phyloP scores from a whole-genome alignment of 2,888 invertebrate genomes.

The Agrotis segetum region DNA sequence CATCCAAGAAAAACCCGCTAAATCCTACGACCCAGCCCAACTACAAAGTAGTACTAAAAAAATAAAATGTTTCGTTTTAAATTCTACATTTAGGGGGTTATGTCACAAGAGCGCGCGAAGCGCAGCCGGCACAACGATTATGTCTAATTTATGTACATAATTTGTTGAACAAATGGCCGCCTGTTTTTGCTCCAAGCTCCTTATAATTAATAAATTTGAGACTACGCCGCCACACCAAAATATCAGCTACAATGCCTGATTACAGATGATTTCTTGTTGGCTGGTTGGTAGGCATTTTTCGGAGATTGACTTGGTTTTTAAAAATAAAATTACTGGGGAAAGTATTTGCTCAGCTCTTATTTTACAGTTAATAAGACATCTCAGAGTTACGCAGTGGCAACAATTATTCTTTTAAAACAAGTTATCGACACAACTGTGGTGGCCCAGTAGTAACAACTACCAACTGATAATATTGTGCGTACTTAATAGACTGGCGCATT shows the following conservation, averaged over 20 bases:
- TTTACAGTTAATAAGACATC: neutral
- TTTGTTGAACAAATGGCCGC: constrained; percentile 70
- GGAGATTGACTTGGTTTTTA: neutral
- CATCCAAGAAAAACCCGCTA: neutral
- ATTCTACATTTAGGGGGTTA: constrained; percentile 60
- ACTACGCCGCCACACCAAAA: constrained; percentile 46
- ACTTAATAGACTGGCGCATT: no score
- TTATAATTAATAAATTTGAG: constrained; percentile 70
- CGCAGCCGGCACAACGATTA: constrained; percentile 71
- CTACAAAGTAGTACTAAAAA: constrained; percentile 43
- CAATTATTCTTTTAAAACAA: no score
- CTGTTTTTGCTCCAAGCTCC: constrained; percentile 68
- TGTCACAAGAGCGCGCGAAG: constrained; percentile 62
- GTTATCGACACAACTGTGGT: no score
- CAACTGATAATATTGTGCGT: no score
- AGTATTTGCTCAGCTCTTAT: neutral
- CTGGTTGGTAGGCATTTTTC: constrained; percentile 5
- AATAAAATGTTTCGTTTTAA: constrained; percentile 63
- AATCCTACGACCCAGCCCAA: constrained; percentile 28
- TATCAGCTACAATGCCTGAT: constrained; percentile 50
- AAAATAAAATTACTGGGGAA: neutral
- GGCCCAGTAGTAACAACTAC: no score
- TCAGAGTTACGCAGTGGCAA: no score
- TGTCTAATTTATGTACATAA: constrained; percentile 78
- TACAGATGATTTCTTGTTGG: constrained; percentile 26